Evolutionary conservation across 2,888 invertebrate species (phyloP), one percentile per base, ranked within the genome.

Genomic region (Stenodera caucasica): DNA sequence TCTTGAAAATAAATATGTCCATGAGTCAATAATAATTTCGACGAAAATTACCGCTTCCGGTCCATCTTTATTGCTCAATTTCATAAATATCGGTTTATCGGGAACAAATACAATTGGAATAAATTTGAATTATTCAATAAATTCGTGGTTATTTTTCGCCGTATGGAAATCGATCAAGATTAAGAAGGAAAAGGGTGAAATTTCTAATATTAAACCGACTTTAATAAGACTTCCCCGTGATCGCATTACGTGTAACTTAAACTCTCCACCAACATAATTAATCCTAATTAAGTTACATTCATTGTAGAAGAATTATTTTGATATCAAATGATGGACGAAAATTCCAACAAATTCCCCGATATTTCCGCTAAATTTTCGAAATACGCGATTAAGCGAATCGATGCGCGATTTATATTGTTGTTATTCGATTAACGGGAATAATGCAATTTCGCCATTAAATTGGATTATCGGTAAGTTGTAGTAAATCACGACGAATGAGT

Each of bases 401-500:
- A n/a, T n/a, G n/a, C n/a, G n/a, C n/a, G n/a, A n/a, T n/a, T n/a
- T n/a, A n/a, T n/a, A n/a, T n/a, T n/a, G n/a, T 40, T 53, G 52
- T 45, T 60, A 53, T 60, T 61, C 57, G 51, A 50, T 58, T 53
- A 63, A n/a, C 64, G 57, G 59, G 68, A 69, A 70, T 75, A 74
- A 75, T 75, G 72, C 75, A 74, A 75, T 75, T 75, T 74, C 49
- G 21, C 18, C 18, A 70, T 71, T 23, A 73, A 75, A 75, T 75
- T 75, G 75, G 73, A 75, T 75, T 75, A 73, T 62, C 52, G 52
- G 32, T 32, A 56, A 21, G 52, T 21, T 21, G 52, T 52, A 60
- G 58, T 40, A 69, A 68, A 70, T 71, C 68, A 70, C 67, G 49
- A 70, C 67, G 37, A 21, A 32, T 15, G 52, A 61, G n/a, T n/a